Conservation (phyloP, 2,888 invertebrate genomes). For the Nasonovia ribisnigri region DNA sequence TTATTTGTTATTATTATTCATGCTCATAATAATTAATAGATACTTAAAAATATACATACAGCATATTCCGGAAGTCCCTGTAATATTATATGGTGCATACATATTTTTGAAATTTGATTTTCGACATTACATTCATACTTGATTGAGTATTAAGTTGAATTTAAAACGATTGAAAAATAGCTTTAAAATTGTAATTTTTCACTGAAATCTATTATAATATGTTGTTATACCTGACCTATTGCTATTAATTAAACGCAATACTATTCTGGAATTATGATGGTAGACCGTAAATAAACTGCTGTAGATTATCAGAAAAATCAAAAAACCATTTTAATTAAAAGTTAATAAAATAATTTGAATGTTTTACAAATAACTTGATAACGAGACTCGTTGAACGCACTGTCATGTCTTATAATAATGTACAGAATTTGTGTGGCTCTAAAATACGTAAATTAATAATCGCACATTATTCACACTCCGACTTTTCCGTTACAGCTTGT, state of each 20-base stretch:
- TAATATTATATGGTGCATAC: no score
- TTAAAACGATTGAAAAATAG: no score
- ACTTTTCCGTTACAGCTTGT: constrained; percentile 4
- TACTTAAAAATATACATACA: no score
- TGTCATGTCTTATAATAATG: neutral
- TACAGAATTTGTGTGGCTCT: neutral
- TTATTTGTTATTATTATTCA: no score
- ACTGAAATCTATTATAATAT: neutral
- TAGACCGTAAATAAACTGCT: neutral
- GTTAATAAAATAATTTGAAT: neutral
- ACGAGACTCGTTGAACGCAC: neutral
- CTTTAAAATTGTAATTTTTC: neutral
- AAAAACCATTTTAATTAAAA: neutral
- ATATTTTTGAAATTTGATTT: no score
- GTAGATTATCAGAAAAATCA: neutral
- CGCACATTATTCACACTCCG: neutral
- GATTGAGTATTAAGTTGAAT: no score
- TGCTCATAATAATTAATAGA: no score
- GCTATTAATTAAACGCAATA: neutral
- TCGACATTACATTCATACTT: no score
- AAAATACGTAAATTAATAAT: neutral
- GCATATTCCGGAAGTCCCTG: no score
- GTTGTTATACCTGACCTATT: neutral
- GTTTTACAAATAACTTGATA: neutral
- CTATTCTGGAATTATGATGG: neutral